Base-by-base conservation (phyloP, 2,797 vertebrate genomes). In the Oceanodroma leucorhoa region DNA sequence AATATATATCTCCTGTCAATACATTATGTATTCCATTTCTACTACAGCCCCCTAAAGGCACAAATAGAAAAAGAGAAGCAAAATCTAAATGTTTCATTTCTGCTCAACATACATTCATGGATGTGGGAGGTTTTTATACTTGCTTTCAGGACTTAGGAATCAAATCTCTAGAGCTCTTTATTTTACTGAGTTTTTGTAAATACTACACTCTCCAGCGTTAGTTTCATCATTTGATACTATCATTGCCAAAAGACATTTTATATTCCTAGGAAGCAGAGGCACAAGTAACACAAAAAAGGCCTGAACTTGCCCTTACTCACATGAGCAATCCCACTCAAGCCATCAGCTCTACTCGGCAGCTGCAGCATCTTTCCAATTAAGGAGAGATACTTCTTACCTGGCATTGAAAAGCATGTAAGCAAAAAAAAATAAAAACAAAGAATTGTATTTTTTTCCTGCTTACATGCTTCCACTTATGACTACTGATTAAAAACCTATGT, bases 1-100 rank as follows among this genome's bases (percentile, higher is more conserved):
- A 98, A 98, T 96, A 96, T 97, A 94, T 96, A 96, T 97, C 96
- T 97, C 95, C 94, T 97, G 97, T 98, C 96, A 97, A 97, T 97
- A 97, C 71, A 97, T 97, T 97, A 97, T 96, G 89, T 94, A 97
- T 98, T 97, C 96, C 88, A 96, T 95, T 96, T 96, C 93, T 97
- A 91, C 96, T 96, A 97, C 96, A 97, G 93, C 92, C 96, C 94
- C 97, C 94, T 97, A 95, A 98, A 97, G 96, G 97, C 95, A 97
- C 83, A 95, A 95, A 94, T n/a, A 92, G 92, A 96, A 97, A 96
- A 88, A 96, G 91, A 94, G 80, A 96, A 87, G 73, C 75, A 94
- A 98, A 97, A 96, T 90, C 54, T 90, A 97, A 97, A 96, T 43
- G 75, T 97, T 97, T 96, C 78, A 93, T 97, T 97, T 96, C 95